Percentiles rank a stretch among this genome's conserved stretches.
Conservation (phyloP, 2,797 vertebrate species). For the Pipistrellus kuhlii region DNA sequence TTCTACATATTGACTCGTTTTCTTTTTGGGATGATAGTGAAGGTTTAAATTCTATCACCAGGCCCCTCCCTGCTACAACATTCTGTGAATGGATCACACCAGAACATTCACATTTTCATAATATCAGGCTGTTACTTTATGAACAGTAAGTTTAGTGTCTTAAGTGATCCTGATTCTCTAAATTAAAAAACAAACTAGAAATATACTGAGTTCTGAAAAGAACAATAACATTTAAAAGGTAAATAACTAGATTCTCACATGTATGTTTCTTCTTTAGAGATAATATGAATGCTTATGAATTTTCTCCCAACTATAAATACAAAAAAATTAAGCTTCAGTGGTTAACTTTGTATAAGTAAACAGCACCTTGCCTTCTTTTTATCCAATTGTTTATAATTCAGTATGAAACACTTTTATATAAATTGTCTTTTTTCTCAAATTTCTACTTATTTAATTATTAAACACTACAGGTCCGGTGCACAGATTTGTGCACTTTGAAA, state of each 20-base stretch:
- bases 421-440: neutral
- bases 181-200: constrained; percentile 47
- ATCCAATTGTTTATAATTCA: neutral
- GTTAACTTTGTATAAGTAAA: neutral
- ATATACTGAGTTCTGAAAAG: neutral
- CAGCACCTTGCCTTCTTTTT: neutral
- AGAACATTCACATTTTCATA: neutral
- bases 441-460: neutral
- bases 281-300: neutral
- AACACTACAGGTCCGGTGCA: no score
- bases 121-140: neutral
- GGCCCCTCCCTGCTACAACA: accelerated
- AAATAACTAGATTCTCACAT: neutral
- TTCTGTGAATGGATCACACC: neutral
- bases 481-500: no score
- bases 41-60: neutral
- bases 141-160: neutral
- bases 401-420: neutral
- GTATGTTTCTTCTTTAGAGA: neutral
- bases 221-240: neutral
- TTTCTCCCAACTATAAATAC: neutral
- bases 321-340: neutral
- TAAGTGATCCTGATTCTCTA: neutral
- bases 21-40: neutral
- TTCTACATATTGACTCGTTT: neutral